Conservation (phyloP, 2,797 vertebrate species). For the Chanos chanos region DNA sequence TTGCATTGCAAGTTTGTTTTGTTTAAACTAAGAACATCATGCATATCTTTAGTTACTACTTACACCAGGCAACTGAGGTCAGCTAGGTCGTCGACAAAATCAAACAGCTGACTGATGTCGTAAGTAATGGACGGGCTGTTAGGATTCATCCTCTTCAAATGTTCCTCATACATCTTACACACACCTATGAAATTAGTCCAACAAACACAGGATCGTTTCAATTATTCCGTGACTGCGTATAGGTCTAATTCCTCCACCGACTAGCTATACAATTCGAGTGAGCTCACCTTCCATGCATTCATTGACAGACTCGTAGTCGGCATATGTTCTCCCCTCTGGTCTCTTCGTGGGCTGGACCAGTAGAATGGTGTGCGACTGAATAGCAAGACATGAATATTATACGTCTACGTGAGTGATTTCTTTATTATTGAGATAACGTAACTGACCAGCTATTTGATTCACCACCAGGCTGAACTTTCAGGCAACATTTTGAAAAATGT, state of each 20-base stretch:
- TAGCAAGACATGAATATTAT: constrained; percentile 16
- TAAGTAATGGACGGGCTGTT: constrained; percentile 99
- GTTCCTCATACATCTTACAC: constrained; percentile 99
- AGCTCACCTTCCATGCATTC: constrained; percentile 97
- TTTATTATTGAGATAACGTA: too few species aligned
- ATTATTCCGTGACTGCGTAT: too few species aligned
- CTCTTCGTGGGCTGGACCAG: constrained; percentile 97
- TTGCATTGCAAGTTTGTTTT: not conserved
- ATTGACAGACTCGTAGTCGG: constrained; percentile 97
- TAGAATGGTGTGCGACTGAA: constrained; percentile 95
- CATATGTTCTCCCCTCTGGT: constrained; percentile 97
- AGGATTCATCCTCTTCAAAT: constrained; percentile 99
- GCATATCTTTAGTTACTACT: constrained; percentile 64
- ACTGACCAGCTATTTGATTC: too few species aligned
- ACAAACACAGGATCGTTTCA: not conserved
- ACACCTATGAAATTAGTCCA: constrained; percentile 74
- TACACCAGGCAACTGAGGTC: constrained; percentile 99
- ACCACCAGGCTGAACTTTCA: too few species aligned
- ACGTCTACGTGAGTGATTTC: not conserved
- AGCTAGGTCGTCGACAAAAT: constrained; percentile 97
- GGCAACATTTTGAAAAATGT: too few species aligned
- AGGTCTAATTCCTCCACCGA: too few species aligned
- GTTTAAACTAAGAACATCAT: not conserved
- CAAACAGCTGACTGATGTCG: constrained; percentile 97
- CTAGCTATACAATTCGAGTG: too few species aligned